Percentiles rank a stretch among this genome's conserved stretches.
Conservation (phyloP, 2,797 vertebrate genomes). For the Tragopan temminckii region DNA sequence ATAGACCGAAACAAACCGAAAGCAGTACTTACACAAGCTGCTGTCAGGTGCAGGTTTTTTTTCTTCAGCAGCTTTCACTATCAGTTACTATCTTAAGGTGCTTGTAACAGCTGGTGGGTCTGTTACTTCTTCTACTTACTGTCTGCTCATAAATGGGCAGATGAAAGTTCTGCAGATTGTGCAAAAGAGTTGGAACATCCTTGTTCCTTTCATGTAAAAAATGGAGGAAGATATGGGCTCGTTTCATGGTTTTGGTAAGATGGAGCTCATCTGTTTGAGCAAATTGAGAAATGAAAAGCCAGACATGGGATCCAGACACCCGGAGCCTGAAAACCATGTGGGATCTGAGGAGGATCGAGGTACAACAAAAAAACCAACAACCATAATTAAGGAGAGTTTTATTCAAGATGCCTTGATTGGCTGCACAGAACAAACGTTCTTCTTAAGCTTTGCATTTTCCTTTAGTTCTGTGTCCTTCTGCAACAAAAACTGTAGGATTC, state of each 20-base stretch:
- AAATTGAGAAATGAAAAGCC: not conserved
- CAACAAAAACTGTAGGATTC: not conserved
- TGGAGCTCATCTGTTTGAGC: not conserved
- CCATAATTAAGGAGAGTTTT: not conserved
- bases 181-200: not conserved
- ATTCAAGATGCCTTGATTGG: not conserved
- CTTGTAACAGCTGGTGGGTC: not conserved
- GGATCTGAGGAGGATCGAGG: not conserved
- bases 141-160: slow-evolving; percentile 25
- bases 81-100: slow-evolving; percentile 53
- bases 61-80: slow-evolving; percentile 44
- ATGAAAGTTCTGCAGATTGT: slow-evolving; percentile 39
- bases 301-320: not conserved
- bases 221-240: not conserved
- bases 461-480: not conserved
- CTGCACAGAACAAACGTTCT: not conserved
- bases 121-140: slow-evolving; percentile 21
- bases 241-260: not conserved
- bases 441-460: not conserved
- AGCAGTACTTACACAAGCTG: slow-evolving; percentile 35
- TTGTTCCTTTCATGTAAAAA: not conserved
- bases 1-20: slow-evolving; percentile 24
- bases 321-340: not conserved
- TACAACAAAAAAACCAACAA: not conserved
- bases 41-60: slow-evolving; percentile 48